Evolutionary conservation across 2,888 invertebrate species (phyloP).

Genomic region (Ptilodon capucinus): DNA sequence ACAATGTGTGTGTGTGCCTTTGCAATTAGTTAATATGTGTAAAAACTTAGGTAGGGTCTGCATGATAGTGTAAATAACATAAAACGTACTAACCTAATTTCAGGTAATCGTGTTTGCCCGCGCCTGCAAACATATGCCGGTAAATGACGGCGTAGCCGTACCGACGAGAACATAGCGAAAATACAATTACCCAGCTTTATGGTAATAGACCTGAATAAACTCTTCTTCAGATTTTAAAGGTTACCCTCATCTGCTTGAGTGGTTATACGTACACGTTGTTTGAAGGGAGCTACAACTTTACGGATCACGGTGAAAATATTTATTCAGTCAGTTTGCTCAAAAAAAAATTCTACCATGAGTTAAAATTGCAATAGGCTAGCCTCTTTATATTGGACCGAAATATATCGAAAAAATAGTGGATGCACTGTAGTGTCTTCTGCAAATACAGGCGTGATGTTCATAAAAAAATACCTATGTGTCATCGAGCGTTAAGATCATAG

Average conservation of each 20-base stretch:
- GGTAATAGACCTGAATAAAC: constrained; percentile 19
- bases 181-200: constrained; percentile 34
- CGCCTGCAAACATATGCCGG: constrained; percentile 67
- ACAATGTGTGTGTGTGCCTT: neutral
- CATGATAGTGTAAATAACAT: constrained; percentile 59
- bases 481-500: too few relatives aligned
- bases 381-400: too few relatives aligned
- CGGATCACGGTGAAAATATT: too few relatives aligned
- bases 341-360: too few relatives aligned
- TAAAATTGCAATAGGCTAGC: too few relatives aligned
- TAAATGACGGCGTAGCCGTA: constrained; percentile 62
- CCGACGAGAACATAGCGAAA: constrained; percentile 33
- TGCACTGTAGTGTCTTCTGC: too few relatives aligned
- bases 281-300: neutral
- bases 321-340: too few relatives aligned
- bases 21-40: constrained; percentile 27
- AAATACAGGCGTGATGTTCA: too few relatives aligned
- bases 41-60: constrained; percentile 18
- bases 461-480: too few relatives aligned
- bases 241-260: neutral
- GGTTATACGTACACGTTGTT: neutral
- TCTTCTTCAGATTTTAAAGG: constrained; percentile 3
- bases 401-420: too few relatives aligned
- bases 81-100: constrained; percentile 75
- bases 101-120: constrained; percentile 75